A percentile compares a stretch with the other conserved stretches of the same genome.
phyloP scores from a whole-genome alignment of 2,888 invertebrate genomes.

The Dichetophora obliterata region DNA sequence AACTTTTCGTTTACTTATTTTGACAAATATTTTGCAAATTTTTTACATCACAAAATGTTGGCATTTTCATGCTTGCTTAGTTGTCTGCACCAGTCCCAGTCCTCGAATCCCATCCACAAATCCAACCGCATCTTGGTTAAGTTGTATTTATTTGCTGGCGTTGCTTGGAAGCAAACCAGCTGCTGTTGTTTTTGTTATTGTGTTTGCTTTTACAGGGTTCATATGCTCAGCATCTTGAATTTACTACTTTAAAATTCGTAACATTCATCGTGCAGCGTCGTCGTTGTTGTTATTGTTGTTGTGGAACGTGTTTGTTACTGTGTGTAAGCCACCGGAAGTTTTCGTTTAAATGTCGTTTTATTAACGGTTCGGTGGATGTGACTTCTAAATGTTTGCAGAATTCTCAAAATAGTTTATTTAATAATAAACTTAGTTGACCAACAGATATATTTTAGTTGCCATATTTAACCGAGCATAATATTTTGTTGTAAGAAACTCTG shows the following conservation, averaged over 20 bases:
- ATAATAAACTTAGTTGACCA: not conserved
- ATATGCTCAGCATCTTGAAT: not conserved
- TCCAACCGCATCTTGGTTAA: not conserved
- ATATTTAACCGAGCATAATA: too few species aligned
- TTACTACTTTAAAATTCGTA: not conserved
- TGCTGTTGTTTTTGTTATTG: not conserved
- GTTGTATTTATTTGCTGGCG: not conserved
- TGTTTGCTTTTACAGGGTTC: not conserved
- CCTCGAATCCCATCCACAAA: not conserved
- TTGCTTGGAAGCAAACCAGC: not conserved
- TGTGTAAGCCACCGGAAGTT: not conserved
- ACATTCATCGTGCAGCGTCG: not conserved
- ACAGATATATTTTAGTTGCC: not conserved
- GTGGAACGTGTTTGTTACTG: not conserved
- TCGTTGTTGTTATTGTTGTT: not conserved
- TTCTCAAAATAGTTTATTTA: not conserved
- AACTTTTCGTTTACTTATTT: not conserved
- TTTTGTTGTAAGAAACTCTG: too few species aligned
- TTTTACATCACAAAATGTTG: not conserved
- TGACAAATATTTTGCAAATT: not conserved
- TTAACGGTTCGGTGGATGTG: not conserved
- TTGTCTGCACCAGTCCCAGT: not conserved
- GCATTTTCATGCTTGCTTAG: conserved; percentile 11
- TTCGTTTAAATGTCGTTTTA: not conserved
- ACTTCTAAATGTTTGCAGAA: not conserved